Base-by-base conservation (phyloP, 2,113 vertebrate genomes). In the Tupaia chinensis region DNA sequence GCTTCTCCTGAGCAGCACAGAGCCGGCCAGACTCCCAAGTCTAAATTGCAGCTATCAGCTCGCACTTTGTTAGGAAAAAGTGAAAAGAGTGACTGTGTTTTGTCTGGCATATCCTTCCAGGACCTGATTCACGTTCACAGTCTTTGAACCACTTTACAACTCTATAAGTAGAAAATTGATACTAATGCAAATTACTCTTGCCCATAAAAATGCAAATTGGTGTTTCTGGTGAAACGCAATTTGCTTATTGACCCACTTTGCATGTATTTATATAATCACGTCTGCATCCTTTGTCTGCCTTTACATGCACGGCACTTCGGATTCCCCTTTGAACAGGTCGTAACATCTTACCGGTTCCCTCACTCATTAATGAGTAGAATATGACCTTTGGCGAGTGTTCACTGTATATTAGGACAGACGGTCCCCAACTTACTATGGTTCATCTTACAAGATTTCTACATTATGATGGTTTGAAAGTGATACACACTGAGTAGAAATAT, bases 231-330 rank as follows among this genome's bases (percentile, higher is more conserved):
- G 44, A 54, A 70, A 27, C 7, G 29, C 29, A 56, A 68, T 5
- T 74, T 74, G 89, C 72, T 85, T 10, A 1, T 10, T 16, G 23
- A 61, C 2, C 22, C 32, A 58, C n/a, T 77, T 29, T 68, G 25
- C 32, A 16, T n/a, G 53, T 29, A 15, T 80, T 44, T 60, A 22
- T 63, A 32, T 34, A 17, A 60, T 61, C 8, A 16, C 68, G 13
- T 86, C 69, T 53, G 25, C 15, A 22, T 23, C 70, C 58, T 20
- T 32, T 25, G 9, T 34, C 32, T 81, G 61, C 65, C 22, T 89
- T 74, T 76, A 63, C 22, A 7, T 22, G 23, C 7, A 2, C 0
- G 0, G 13, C 16, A 3, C 23, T 66, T 27, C 3, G 15, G 29
- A 44, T 58, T 65, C 44, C 56, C 74, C 20, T 79, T 61, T 29